phyloP scores from a whole-genome alignment of 2,113 vertebrate species.

The Marmota flaviventris region DNA sequence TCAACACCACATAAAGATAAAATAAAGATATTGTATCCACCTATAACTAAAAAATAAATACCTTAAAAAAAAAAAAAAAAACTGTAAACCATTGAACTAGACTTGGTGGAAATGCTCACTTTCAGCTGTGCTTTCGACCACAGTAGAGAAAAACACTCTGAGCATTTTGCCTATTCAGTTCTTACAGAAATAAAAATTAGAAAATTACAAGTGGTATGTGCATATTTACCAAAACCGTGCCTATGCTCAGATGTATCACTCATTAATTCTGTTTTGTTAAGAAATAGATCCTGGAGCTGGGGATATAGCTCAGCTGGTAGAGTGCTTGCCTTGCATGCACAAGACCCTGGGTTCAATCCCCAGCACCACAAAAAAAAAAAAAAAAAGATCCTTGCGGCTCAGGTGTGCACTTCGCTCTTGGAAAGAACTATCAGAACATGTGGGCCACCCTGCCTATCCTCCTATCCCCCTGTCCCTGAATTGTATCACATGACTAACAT shows the following conservation, averaged over 20 bases:
- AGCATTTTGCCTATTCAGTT: neutral
- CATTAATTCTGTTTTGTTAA: no score
- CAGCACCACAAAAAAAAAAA: no score
- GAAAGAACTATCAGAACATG: neutral
- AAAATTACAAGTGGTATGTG: neutral
- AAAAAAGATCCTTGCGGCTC: neutral
- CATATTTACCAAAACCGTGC: neutral
- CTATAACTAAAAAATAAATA: no score
- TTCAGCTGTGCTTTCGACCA: neutral
- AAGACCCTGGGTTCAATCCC: no score
- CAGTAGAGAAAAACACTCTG: neutral
- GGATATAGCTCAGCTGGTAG: no score
- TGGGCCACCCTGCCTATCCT: fast-evolving
- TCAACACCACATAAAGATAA: no score
- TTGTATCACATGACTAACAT: fast-evolving
- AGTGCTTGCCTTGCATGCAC: no score
- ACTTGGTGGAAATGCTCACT: neutral
- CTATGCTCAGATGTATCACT: fast-evolving
- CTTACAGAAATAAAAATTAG: neutral
- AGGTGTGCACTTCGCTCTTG: fast-evolving
- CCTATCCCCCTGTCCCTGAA: neutral
- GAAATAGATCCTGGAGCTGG: no score
- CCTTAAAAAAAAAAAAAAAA: no score
- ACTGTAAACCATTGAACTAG: neutral
- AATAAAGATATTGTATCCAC: no score